phyloP scores from a whole-genome alignment of 2,888 invertebrate species.

The Mellilla xanthometata region DNA sequence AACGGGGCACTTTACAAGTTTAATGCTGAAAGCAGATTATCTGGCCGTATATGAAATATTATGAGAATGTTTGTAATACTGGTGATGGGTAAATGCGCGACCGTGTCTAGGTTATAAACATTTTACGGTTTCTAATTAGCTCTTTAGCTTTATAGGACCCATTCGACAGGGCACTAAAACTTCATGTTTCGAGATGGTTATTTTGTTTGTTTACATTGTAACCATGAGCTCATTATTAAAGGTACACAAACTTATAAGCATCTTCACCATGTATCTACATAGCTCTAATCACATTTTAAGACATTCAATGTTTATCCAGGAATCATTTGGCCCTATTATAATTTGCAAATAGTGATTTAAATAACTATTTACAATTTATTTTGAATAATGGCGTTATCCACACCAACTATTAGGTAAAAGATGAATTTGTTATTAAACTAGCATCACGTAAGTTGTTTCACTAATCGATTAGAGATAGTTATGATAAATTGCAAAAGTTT shows the following conservation, averaged over 20 bases:
- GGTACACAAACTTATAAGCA: slow-evolving; percentile 1
- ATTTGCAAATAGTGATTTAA: slow-evolving; percentile 65
- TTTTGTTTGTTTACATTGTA: slow-evolving; percentile 30
- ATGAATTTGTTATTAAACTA: slow-evolving; percentile 75
- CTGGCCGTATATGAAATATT: slow-evolving; percentile 41
- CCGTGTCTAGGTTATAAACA: slow-evolving; percentile 22
- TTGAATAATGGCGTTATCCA: slow-evolving; percentile 75
- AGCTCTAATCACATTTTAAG: too few species aligned
- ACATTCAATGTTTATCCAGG: slow-evolving; percentile 55
- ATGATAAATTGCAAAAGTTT: slow-evolving; percentile 66
- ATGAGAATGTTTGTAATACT: slow-evolving; percentile 26
- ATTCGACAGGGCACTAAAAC: slow-evolving; percentile 15
- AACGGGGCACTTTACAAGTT: slow-evolving; percentile 65
- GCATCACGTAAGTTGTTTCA: slow-evolving; percentile 60
- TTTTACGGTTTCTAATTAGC: slow-evolving; percentile 23
- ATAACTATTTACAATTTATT: slow-evolving; percentile 82
- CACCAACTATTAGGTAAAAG: slow-evolving; percentile 68
- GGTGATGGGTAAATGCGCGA: slow-evolving; percentile 15
- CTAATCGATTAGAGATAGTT: slow-evolving; percentile 79
- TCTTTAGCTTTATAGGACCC: slow-evolving; percentile 14
- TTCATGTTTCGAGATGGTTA: slow-evolving; percentile 8
- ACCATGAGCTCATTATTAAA: slow-evolving; percentile 1
- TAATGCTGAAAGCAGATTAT: slow-evolving; percentile 69
- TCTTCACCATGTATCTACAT: not conserved
- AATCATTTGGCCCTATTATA: slow-evolving; percentile 66